Conservation (phyloP, 2,113 vertebrate species). For the Engraulis encrasicolus region DNA sequence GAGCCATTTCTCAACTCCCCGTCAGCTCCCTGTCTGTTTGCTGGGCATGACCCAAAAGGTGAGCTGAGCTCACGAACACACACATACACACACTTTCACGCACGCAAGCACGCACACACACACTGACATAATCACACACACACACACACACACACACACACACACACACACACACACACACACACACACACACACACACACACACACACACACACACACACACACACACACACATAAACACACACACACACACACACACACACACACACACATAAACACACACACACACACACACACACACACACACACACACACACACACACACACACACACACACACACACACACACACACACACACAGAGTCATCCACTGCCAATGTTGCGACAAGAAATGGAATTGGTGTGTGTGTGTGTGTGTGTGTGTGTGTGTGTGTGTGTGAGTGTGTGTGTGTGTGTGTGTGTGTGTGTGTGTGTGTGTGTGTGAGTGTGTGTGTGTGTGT, state of each 20-base stretch:
- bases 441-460: constrained; percentile 3
- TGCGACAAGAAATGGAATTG: neutral
- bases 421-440: neutral
- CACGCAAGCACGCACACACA: too few species aligned
- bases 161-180: too few species aligned
- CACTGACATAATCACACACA: too few species aligned
- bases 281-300: neutral
- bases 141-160: constrained; percentile 35
- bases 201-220: neutral
- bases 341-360: constrained; percentile 26
- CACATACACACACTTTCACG: constrained; percentile 27
- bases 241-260: too few species aligned
- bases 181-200: too few species aligned
- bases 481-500: neutral
- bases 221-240: constrained; percentile 24
- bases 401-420: neutral
- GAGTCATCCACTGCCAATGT: neutral
- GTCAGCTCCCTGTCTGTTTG: constrained; percentile 5
- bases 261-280: constrained; percentile 29
- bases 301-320: constrained; percentile 29
- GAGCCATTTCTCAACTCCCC: neutral
- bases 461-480: neutral
- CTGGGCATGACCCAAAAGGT: constrained; percentile 11
- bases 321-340: constrained; percentile 6
- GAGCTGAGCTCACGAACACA: neutral